A percentile compares a stretch with the other conserved stretches of the same genome.
phyloP scores from a whole-genome alignment of 1,140 invertebrate species.

The Tenebrio molitor region DNA sequence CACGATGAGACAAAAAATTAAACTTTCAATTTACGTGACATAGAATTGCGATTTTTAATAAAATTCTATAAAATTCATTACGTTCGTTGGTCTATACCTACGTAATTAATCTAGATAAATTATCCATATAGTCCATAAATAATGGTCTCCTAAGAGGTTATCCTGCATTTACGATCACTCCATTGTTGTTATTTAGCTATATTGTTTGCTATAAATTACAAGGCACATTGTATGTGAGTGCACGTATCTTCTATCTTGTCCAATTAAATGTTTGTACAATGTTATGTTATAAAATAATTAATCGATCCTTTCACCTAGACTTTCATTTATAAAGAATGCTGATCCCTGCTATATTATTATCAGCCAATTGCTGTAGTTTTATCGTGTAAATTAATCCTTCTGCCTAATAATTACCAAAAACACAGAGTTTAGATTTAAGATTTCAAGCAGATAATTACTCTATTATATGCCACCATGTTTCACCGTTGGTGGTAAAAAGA shows the following conservation, averaged over 20 bases:
- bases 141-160: slow-evolving; percentile 55
- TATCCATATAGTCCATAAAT: slow-evolving; percentile 52
- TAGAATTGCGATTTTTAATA: slow-evolving; percentile 41
- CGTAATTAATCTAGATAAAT: slow-evolving; percentile 53
- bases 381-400: slow-evolving; percentile 30
- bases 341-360: slow-evolving; percentile 24
- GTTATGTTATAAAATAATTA: slow-evolving; percentile 62
- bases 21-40: slow-evolving; percentile 41
- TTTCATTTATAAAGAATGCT: slow-evolving; percentile 28
- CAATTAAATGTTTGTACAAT: slow-evolving; percentile 61
- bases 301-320: slow-evolving; percentile 59
- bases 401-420: slow-evolving; percentile 32
- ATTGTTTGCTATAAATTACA: slow-evolving; percentile 63
- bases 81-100: slow-evolving; percentile 38
- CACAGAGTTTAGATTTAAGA: slow-evolving; percentile 6
- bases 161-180: slow-evolving; percentile 52
- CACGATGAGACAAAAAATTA: slow-evolving; percentile 2
- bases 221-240: slow-evolving; percentile 60
- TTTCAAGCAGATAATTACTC: slow-evolving; percentile 7
- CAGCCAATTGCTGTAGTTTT: slow-evolving; percentile 33
- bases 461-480: slow-evolving; percentile 10
- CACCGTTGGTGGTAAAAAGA: slow-evolving; percentile 10
- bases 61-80: slow-evolving; percentile 47
- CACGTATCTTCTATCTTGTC: slow-evolving; percentile 61
- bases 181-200: slow-evolving; percentile 62